These are phyloP conservation scores for Drosophila limbata DNA, from an alignment of 2,888 invertebrate genomes.

Conservation along the genomic window DNA sequence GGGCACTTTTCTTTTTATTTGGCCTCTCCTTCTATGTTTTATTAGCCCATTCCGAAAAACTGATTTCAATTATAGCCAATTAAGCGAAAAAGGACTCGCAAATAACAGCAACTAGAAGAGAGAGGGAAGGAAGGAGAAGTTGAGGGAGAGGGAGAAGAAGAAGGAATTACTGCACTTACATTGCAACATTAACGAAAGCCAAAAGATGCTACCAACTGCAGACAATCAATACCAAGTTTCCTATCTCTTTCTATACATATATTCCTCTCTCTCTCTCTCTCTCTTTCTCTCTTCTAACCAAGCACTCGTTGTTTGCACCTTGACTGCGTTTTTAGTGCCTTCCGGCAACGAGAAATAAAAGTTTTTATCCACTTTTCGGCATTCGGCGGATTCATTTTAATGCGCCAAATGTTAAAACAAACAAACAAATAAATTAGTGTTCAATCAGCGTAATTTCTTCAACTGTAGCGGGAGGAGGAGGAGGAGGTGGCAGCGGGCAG, in stretches of 20 bases:
- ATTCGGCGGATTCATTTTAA: constrained; percentile 33
- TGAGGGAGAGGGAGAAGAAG: neutral
- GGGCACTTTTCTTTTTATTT: neutral
- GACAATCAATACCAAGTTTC: constrained; percentile 42
- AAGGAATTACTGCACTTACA: constrained; percentile 35
- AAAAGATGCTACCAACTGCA: constrained; percentile 52
- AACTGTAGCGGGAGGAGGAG: constrained; percentile 32
- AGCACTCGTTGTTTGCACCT: constrained; percentile 50
- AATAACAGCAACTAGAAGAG: constrained; percentile 21
- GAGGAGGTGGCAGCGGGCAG: neutral
- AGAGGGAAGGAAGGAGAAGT: neutral
- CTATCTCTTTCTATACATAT: neutral
- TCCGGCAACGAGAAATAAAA: constrained; percentile 40
- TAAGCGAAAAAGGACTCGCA: constrained; percentile 54
- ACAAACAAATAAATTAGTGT: constrained; percentile 82
- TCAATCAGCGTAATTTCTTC: constrained; percentile 79
- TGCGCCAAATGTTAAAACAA: constrained; percentile 74
- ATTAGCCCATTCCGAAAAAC: constrained; percentile 12
- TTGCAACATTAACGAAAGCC: constrained; percentile 58
- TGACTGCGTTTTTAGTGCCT: constrained; percentile 39
- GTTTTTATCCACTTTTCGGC: constrained; percentile 49
- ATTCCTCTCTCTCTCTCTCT: neutral
- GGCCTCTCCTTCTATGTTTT: neutral
- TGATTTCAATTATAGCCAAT: constrained; percentile 74
- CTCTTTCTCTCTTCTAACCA: neutral